Base-by-base conservation (phyloP, 1,140 invertebrate species). In the Cydia strobilella region DNA sequence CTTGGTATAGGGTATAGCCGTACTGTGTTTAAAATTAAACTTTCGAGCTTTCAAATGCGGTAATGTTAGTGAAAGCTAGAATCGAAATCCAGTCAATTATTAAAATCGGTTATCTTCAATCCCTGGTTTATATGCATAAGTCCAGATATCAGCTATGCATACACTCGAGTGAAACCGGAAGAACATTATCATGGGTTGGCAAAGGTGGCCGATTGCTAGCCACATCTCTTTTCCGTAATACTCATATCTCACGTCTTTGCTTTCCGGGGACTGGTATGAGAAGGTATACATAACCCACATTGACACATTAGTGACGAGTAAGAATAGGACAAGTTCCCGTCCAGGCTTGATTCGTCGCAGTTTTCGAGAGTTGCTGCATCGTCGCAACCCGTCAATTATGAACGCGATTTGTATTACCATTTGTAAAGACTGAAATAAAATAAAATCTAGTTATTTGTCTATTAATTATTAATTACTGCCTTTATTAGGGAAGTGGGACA, bases 91-190 rank as follows among this genome's bases (percentile, higher is more conserved):
- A 18, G n/a, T 13, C 51, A 18, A 7, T 12, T 3, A 23, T 23
- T 20, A 59, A 27, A 18, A 25, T 23, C 31, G 54, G 45, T 51
- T 45, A 73, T 51, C 72, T 27, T 18, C 25, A 4, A 27, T 73
- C 31, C 76, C 80, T 23, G 84, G 85, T 78, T 95, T 94, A 83
- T 96, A 96, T 25, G 96, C 95, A 72, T 94, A 95, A 85, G 95
- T 95, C 96, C 96, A 97, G 78, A 97, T 96, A 84, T 97, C 96
- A 9, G 95, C 95, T 27, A 97, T 90, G 86, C 96, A 96, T 48
- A 96, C 95, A 23, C 95, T 95, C 0, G 95, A 96, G 90, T 97
- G 96, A 88, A 96, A 97, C 51, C 96, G 91, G 82, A 95, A 97
- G 89, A 96, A 97, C 85, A 96, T 95, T 74, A 95, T 95, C 0